phyloP scores from a whole-genome alignment of 2,113 vertebrate genomes.

The Misgurnus anguillicaudatus region DNA sequence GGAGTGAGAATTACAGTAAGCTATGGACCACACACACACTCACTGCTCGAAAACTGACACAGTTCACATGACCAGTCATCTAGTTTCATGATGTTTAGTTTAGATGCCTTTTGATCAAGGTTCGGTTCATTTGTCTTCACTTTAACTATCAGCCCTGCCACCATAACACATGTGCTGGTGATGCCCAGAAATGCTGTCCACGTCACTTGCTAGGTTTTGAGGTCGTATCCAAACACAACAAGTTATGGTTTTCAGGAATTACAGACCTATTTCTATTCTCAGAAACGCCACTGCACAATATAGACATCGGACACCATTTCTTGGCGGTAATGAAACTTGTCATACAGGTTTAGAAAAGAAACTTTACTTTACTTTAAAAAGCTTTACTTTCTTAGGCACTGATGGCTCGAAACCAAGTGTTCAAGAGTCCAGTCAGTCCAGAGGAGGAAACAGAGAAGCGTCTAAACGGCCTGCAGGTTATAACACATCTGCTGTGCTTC shows the following conservation, averaged over 20 bases:
- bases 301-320: not conserved
- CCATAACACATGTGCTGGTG: too few relatives aligned
- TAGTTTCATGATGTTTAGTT: too few relatives aligned
- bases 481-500: slow-evolving; percentile 11
- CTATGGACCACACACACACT: not conserved
- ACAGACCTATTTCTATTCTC: not conserved
- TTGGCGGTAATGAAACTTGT: not conserved
- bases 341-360: not conserved
- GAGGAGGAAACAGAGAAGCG: slow-evolving; percentile 81
- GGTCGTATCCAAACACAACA: not conserved
- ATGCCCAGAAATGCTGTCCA: not conserved
- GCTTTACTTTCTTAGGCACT: slow-evolving; percentile 66
- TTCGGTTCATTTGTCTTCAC: too few relatives aligned
- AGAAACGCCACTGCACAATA: too few relatives aligned
- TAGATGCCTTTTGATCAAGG: too few relatives aligned
- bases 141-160: too few relatives aligned
- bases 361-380: not conserved
- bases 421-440: slow-evolving; percentile 82
- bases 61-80: too few relatives aligned
- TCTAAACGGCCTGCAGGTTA: slow-evolving; percentile 77
- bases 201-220: too few relatives aligned
- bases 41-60: too few relatives aligned
- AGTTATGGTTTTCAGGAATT: not conserved
- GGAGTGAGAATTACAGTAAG: slow-evolving; percentile 69
- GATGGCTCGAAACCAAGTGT: slow-evolving; percentile 79